Base-by-base conservation (phyloP, 2,888 invertebrate genomes). In the Oxystoma pomonae region DNA sequence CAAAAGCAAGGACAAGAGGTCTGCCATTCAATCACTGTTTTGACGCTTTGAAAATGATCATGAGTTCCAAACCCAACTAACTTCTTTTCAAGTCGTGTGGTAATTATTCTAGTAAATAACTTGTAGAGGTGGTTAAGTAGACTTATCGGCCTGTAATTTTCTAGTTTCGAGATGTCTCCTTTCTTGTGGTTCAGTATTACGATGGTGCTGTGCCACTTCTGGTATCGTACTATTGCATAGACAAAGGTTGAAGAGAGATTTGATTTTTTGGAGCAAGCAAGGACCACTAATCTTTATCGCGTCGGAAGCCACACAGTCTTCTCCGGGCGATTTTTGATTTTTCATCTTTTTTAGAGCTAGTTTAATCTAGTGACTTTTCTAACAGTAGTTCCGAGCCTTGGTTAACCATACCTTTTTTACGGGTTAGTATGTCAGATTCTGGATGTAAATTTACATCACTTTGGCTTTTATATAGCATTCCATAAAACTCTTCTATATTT, bases 21-120 rank as follows among this genome's bases (percentile, higher is more conserved):
- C 68, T 70, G n/a, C n/a, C n/a, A n/a, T 61, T 70, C 65, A 20
- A 69, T 64, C 55, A 67, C 20, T 16, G 51, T 64, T 60, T 65
- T 65, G 20, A 66, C 56, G 16, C 51, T 60, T 50, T 66, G 67
- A 0, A 68, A 55, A 56, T 68, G 67, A 55, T 68, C 63, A 18
- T 61, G 56, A 9, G 65, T 67, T 52, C 60, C 56, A n/a, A n/a
- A n/a, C n/a, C n/a, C n/a, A n/a, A 65, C 67, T 22, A 68, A 55
- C 58, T 68, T 68, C 18, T 49, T 56, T 17, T 21, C 49, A 12
- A 67, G 60, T 55, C 50, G 50, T 50, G 50, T 65, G 49, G 18
- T 55, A 16, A 55, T 55, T 55, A 55, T 55, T 55, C 17, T n/a
- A n/a, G n/a, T n/a, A n/a, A n/a, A n/a, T n/a, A n/a, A n/a, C n/a